Evolutionary conservation across 2,797 vertebrate species (phyloP), one percentile per base, ranked within the genome.

Genomic region (Babyrousa celebensis): DNA sequence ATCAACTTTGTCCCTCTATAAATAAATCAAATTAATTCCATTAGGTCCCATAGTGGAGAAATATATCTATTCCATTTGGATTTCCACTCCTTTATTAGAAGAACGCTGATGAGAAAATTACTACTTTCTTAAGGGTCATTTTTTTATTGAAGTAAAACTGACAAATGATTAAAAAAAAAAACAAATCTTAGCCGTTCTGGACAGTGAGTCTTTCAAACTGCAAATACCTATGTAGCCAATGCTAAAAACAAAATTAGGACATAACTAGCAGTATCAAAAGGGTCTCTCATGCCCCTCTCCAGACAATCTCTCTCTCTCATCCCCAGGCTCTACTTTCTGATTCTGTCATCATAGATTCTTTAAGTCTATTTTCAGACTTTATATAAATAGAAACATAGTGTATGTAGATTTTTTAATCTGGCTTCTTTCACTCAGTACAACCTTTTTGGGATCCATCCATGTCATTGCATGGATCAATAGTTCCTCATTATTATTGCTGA

Each of bases 81-180:
- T 90, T 86, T 93, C 17, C 48, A 84, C 20, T 63, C 67, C 82
- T 70, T 88, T 20, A 72, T 27, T 58, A 84, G 6, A 70, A 94
- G n/a, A 75, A 80, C 71, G 70, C 27, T 27, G 2, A 58, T 84
- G 12, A 85, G 70, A 89, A 93, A 91, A 80, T 6, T 43, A 29
- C 29, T 72, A 27, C 12, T 40, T 63, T 40, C 63, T 17, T 68
- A 1, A 23, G 14, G 5, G 4, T 71, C 62, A 27, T 67, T 62
- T 95, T 95, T 60, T 62, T 89, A 77, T 29, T 67, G 18, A 83
- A 74, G 43, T 72, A 70, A 94, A 83, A 82, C 18, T 36, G 72
- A 65, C 20, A 75, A 17, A 71, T 10, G 52, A 32, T 65, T 65
- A 36, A 36, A 36, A 36, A 89, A 68, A 96, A 80, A 29, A 9